phyloP scores from a whole-genome alignment of 2,797 vertebrate species.

The Rallus crepitans region DNA sequence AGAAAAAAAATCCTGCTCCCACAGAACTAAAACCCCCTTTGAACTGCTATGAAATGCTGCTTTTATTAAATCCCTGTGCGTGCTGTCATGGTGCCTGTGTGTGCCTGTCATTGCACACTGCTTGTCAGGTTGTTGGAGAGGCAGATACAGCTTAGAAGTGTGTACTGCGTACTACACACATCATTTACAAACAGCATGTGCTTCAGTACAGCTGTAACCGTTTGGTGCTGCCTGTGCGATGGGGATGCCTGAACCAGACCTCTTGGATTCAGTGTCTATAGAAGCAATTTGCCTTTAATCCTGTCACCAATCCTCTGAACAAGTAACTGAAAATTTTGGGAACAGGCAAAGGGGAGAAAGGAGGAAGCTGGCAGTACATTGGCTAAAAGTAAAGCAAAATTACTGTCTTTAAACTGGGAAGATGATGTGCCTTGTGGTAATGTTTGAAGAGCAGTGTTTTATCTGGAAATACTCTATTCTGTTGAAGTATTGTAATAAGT shows the following conservation, averaged over 20 bases:
- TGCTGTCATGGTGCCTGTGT: not conserved
- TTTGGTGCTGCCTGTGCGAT: not conserved
- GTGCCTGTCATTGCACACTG: fast-evolving
- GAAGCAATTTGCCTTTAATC: not conserved
- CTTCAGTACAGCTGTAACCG: not conserved
- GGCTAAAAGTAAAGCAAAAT: not conserved
- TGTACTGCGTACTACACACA: not conserved
- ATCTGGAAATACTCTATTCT: not conserved
- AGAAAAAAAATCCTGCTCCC: not conserved
- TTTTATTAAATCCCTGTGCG: fast-evolving
- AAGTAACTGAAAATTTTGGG: not conserved
- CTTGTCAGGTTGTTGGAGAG: not conserved
- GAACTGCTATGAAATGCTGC: not conserved
- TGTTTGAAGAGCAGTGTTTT: not conserved
- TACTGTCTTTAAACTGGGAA: not conserved
- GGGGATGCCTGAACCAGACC: not conserved
- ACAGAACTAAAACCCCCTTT: not conserved
- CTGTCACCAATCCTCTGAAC: not conserved
- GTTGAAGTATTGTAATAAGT: not conserved
- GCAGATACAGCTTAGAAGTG: not conserved
- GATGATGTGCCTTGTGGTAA: not conserved
- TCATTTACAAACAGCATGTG: not conserved
- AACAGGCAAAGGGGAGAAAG: not conserved
- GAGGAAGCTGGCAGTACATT: not conserved
- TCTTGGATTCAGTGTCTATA: fast-evolving